A percentile compares a stretch with the other conserved stretches of the same genome.
These are phyloP conservation scores for Dissostichus mawsoni DNA, from an alignment of 2,113 vertebrate species.

Conservation along the genomic window DNA sequence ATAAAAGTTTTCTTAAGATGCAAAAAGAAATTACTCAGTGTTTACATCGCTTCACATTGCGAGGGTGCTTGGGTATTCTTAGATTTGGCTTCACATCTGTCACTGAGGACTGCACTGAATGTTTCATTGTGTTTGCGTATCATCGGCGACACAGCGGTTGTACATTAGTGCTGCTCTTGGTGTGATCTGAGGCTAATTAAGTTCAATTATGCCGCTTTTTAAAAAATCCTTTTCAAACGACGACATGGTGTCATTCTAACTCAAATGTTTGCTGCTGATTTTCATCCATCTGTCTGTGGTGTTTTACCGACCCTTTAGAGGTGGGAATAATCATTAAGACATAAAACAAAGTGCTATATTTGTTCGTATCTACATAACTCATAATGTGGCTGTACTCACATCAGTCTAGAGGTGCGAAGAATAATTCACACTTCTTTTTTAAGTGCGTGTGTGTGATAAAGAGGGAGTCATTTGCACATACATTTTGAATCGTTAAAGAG, in stretches of 20 bases:
- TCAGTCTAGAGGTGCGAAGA: not conserved
- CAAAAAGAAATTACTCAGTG: not conserved
- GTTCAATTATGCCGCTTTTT: conserved; percentile 1
- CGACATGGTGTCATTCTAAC: not conserved
- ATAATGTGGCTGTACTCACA: not conserved
- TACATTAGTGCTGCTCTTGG: not conserved
- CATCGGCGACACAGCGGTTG: conserved; percentile 5
- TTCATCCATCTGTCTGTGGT: not conserved
- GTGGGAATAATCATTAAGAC: not conserved
- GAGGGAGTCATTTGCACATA: too few relatives aligned
- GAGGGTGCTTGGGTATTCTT: conserved; percentile 6
- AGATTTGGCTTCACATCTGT: conserved; percentile 24
- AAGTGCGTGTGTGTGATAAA: too few relatives aligned
- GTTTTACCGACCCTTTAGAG: not conserved
- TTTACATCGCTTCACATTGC: not conserved
- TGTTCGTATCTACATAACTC: not conserved
- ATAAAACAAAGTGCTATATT: not conserved
- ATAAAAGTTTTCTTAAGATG: not conserved
- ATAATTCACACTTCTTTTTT: too few relatives aligned
- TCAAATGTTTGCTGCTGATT: not conserved
- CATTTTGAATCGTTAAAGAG: too few relatives aligned
- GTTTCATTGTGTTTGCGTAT: conserved; percentile 16
- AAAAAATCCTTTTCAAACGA: too few relatives aligned
- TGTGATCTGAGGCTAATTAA: conserved; percentile 15
- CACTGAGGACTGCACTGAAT: not conserved